Evolutionary conservation across 1,140 invertebrate genomes (phyloP), one percentile per base, ranked within the genome.

Genomic region (Aphis craccivora): DNA sequence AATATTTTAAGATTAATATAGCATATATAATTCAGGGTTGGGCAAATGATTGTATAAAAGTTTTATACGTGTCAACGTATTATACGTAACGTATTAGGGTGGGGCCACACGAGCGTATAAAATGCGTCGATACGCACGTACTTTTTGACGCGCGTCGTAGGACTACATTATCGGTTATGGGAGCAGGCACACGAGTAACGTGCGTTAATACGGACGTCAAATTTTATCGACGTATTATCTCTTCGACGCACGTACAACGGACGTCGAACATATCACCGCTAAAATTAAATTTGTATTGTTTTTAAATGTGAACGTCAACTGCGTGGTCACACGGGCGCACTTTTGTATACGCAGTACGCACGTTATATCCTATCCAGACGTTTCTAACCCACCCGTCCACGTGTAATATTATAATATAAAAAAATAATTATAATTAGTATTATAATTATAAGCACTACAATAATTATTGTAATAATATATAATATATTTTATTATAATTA

Each of bases 111-210:
- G 43, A 9, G 4, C 84, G 43, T 87, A 48, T 43, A 87, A 87
- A 87, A 87, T 45, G 9, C 84, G 84, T 87, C 14, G 86, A 8
- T 88, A 88, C 45, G 87, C 87, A 22, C 45, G 51, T 90, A 90
- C n/a, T 90, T 6, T 90, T 90, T 90, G 0, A 90, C 48, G 88
- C 8, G 88, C 88, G 51, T 90, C 3, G 88, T 90, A 90, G 88
- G 51, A 90, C 0, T 90, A 90, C 88, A 37, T 90, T 90, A 90
- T 90, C 51, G 51, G 22, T 90, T 90, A 89, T 9, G 51, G 88
- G 88, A 90, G 88, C 20, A 22, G 88, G 0, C 88, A 90, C 35
- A 90, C 88, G 94, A 92, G 94, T 40, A 95, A 11, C 23, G 93
- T 23, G 83, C 94, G 37, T 88, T 35, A 89, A 92, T 94, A 43